Conservation (phyloP, 2,113 vertebrate genomes). For the Trinectes maculatus region DNA sequence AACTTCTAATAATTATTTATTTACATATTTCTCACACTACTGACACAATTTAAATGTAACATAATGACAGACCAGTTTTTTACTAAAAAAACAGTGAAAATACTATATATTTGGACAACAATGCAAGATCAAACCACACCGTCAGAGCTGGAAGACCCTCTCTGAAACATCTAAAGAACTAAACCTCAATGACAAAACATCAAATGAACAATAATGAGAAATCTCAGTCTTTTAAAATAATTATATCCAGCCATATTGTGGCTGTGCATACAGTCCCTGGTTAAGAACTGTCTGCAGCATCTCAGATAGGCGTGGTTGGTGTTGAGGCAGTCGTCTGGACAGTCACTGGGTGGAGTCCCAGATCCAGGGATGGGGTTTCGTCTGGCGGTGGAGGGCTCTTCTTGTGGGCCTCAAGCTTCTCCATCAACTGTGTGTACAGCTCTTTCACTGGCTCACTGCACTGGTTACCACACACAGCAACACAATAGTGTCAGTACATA, state of each 20-base stretch:
- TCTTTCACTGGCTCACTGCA: constrained; percentile 93
- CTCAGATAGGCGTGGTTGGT: constrained; percentile 75
- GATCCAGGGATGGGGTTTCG: constrained; percentile 87
- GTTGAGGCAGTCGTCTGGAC: constrained; percentile 75
- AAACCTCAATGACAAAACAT: constrained; percentile 3
- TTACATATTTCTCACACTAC: constrained; percentile 64
- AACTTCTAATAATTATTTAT: constrained; percentile 66
- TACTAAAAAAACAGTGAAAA: too few relatives aligned
- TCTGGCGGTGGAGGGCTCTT: constrained; percentile 83
- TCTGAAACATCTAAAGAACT: constrained; percentile 12
- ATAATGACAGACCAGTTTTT: constrained; percentile 35
- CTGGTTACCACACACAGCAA: constrained; percentile 66
- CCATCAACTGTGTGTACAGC: constrained; percentile 86
- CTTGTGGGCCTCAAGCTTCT: constrained; percentile 91
- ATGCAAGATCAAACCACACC: constrained; percentile 28
- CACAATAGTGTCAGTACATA: not conserved
- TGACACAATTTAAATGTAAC: constrained; percentile 38
- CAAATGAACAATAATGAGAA: constrained; percentile 7
- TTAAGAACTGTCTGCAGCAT: not conserved
- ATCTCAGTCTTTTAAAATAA: constrained; percentile 1
- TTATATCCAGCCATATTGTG: not conserved
- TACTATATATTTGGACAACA: constrained; percentile 49
- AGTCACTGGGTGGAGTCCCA: constrained; percentile 87
- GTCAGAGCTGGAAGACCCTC: constrained; percentile 7
- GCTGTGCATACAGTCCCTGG: constrained; percentile 6